Percentiles rank a stretch among this genome's conserved stretches.
Evolutionary conservation across 2,888 invertebrate genomes (phyloP).

Genomic region (Sepiola atlantica): DNA sequence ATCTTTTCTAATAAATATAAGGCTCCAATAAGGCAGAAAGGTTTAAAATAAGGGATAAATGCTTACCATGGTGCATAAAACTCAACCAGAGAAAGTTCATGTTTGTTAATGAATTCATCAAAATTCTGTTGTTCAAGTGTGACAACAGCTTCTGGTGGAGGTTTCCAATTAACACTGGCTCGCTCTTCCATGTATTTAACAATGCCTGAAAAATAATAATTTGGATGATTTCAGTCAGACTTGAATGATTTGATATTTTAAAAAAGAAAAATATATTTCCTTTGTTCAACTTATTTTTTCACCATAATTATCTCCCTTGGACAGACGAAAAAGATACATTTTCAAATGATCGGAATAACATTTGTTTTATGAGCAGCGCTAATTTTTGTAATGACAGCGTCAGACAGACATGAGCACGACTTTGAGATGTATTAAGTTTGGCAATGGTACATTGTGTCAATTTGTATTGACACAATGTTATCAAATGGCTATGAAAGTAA

Average conservation of each 20-base stretch:
- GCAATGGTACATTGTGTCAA: too few species aligned
- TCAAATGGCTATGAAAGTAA: too few species aligned
- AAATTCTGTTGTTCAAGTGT: constrained; percentile 74
- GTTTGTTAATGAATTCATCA: constrained; percentile 74
- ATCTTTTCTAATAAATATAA: not conserved
- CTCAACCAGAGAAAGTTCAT: constrained; percentile 77
- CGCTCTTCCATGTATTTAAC: constrained; percentile 76
- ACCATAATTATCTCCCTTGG: not conserved
- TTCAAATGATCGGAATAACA: too few species aligned
- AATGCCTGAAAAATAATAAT: constrained; percentile 73
- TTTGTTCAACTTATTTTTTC: not conserved
- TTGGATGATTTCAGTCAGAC: not conserved
- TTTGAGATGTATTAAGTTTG: too few species aligned
- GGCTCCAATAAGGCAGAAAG: not conserved
- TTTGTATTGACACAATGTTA: too few species aligned
- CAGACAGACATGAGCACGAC: too few species aligned
- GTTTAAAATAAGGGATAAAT: not conserved
- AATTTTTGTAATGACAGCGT: too few species aligned
- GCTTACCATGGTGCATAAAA: constrained; percentile 79
- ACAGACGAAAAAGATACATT: too few species aligned
- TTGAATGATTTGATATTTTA: not conserved
- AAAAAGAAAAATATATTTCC: not conserved
- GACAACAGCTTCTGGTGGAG: constrained; percentile 77
- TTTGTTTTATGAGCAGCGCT: too few species aligned
- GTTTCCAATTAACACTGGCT: constrained; percentile 77